These are phyloP conservation scores for Agriopis aurantiaria DNA, from an alignment of 2,888 invertebrate species.

Conservation along the genomic window DNA sequence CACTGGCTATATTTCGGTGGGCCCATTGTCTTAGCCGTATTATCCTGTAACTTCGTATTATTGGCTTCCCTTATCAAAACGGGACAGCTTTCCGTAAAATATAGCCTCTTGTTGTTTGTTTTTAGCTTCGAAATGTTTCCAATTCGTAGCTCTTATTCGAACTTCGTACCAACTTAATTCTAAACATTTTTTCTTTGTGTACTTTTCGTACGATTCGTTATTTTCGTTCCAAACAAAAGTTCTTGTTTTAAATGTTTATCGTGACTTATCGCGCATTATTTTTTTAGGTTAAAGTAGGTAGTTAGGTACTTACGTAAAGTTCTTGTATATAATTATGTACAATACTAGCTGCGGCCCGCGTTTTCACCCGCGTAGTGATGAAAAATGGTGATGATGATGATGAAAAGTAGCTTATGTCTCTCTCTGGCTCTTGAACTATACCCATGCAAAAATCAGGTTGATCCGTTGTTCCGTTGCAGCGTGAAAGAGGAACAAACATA, in stretches of 20 bases:
- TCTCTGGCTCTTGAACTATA: too few species aligned
- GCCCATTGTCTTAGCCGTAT: constrained; percentile 5
- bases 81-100: constrained; percentile 47
- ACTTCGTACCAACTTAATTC: neutral
- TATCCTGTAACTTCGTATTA: constrained; percentile 29
- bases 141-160: constrained; percentile 15
- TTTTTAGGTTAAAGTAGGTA: too few species aligned
- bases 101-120: constrained; percentile 44
- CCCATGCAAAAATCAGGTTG: too few species aligned
- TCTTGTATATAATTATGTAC: too few species aligned
- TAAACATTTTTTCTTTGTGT: neutral
- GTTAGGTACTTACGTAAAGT: too few species aligned
- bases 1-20: neutral
- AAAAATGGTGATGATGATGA: too few species aligned
- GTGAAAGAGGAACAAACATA: too few species aligned
- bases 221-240: neutral
- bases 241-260: neutral
- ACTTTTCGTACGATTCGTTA: neutral
- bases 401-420: too few species aligned
- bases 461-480: too few species aligned
- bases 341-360: too few species aligned
- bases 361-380: too few species aligned
- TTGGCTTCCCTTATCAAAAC: constrained; percentile 48
- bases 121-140: constrained; percentile 13
- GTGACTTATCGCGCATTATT: too few species aligned